A percentile compares a stretch with the other conserved stretches of the same genome.
Evolutionary conservation across 2,113 vertebrate genomes (phyloP).

Genomic region (Baryphthengus martii): DNA sequence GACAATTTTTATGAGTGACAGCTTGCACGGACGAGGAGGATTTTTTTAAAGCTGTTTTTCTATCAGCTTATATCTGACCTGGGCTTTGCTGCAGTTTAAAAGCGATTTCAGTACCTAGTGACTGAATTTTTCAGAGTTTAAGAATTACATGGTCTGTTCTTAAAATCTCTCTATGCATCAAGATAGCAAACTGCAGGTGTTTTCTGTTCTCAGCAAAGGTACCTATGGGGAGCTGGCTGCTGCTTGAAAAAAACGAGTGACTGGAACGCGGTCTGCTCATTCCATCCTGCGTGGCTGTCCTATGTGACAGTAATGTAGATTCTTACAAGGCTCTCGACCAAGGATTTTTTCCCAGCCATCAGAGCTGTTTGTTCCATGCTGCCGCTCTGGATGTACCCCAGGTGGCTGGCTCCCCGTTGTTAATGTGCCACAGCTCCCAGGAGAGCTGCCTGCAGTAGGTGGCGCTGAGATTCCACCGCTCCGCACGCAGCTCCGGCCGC

Average conservation of each 20-base stretch:
- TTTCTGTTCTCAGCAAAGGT: not conserved
- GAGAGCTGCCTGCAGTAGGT: conserved; percentile 8
- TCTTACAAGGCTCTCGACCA: not conserved
- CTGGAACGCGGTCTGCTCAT: not conserved
- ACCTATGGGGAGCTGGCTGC: not conserved
- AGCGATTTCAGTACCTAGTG: not conserved
- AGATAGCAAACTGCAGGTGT: not conserved
- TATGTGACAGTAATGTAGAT: not conserved
- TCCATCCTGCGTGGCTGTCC: not conserved
- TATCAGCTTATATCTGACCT: not conserved
- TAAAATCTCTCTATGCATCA: not conserved
- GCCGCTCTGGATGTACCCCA: not conserved
- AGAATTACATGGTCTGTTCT: not conserved
- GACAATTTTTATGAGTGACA: not conserved
- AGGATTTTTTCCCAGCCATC: not conserved
- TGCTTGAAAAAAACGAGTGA: not conserved
- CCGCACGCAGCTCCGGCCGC: rapidly evolving
- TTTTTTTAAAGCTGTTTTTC: not conserved
- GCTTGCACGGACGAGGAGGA: not conserved
- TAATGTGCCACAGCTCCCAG: not conserved
- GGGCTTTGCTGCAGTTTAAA: not conserved
- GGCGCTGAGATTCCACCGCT: conserved; percentile 1
- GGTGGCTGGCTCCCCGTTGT: not conserved
- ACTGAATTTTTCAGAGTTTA: not conserved
- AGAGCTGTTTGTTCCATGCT: not conserved